These are phyloP conservation scores for Pteruthius melanotis DNA, from an alignment of 2,113 vertebrate genomes.

Conservation along the genomic window DNA sequence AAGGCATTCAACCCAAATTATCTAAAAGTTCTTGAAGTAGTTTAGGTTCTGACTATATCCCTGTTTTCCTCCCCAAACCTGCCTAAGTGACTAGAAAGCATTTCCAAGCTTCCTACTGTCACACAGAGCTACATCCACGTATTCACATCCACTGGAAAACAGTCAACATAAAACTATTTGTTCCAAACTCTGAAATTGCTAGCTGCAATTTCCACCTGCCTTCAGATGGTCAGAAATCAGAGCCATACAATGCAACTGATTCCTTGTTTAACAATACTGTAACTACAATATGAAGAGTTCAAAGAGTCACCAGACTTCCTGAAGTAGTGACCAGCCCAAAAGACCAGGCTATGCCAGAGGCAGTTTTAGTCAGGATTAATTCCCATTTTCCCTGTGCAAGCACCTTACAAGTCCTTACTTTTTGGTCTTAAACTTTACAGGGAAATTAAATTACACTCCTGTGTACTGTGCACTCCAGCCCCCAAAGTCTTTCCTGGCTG, in stretches of 20 bases:
- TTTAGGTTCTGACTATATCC: not conserved
- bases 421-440: not conserved
- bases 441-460: not conserved
- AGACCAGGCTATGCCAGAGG: not conserved
- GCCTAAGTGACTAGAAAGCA: not conserved
- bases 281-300: not conserved
- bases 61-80: not conserved
- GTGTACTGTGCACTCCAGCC: not conserved
- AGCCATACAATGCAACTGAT: accelerated
- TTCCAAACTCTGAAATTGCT: not conserved
- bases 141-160: not conserved
- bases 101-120: not conserved
- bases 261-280: not conserved
- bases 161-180: accelerated
- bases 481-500: not conserved
- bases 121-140: not conserved
- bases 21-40: not conserved
- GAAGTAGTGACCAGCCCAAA: not conserved
- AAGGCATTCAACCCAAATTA: not conserved
- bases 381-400: not conserved
- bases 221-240: not conserved
- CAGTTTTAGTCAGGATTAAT: not conserved
- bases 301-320: not conserved
- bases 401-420: not conserved
- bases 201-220: not conserved